Conservation (phyloP, 2,113 vertebrate genomes). For the Odocoileus hemionus region DNA sequence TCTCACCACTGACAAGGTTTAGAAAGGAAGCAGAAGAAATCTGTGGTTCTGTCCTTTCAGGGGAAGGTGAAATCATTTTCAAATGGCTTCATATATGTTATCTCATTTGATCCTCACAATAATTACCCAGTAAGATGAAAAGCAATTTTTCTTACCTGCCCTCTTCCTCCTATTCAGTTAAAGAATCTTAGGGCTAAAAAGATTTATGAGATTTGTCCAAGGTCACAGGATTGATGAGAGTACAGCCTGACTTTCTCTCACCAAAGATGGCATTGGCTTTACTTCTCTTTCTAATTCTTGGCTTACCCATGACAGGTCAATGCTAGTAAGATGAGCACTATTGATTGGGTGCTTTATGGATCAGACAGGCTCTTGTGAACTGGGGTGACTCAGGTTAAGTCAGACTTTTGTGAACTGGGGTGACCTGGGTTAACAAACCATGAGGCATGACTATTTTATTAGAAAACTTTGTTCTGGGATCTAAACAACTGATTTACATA, state of each 20-base stretch:
- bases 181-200: not conserved
- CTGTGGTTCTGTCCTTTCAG: not conserved
- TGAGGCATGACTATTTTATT: not conserved
- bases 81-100: not conserved
- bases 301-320: not conserved
- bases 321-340: not conserved
- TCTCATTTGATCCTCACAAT: not conserved
- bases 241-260: not conserved
- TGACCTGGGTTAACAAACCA: not conserved
- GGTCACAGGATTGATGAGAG: no score
- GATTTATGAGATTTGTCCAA: not conserved
- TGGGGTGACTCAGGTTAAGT: not conserved
- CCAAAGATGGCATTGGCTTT: not conserved
- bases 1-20: not conserved
- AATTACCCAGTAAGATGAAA: not conserved
- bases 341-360: not conserved
- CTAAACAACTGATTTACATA: constrained; percentile 57
- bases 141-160: not conserved
- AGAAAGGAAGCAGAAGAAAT: not conserved
- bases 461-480: constrained; percentile 42
- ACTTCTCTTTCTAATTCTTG: not conserved
- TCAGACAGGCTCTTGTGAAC: not conserved
- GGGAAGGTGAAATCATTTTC: not conserved
- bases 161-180: not conserved
- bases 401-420: constrained; percentile 1